Evolutionary conservation across 2,797 vertebrate species (phyloP).

Genomic region (Peromyscus attwateri): DNA sequence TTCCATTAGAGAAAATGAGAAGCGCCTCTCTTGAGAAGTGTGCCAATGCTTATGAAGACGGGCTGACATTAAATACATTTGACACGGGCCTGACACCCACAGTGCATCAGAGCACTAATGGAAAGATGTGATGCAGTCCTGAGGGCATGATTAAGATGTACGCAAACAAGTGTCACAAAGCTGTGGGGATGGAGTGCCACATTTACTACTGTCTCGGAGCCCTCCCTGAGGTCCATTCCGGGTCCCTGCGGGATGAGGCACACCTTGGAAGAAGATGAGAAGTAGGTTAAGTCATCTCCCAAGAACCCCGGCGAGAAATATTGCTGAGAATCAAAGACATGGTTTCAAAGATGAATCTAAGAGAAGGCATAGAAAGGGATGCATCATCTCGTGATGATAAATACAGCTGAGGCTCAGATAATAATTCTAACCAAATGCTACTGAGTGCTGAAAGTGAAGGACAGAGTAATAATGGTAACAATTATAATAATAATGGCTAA

Average conservation of each 20-base stretch:
- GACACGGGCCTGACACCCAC: slow-evolving; percentile 20
- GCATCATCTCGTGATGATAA: neutral
- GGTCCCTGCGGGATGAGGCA: neutral
- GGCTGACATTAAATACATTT: slow-evolving; percentile 51
- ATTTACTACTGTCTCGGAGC: neutral
- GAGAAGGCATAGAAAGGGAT: slow-evolving; percentile 30
- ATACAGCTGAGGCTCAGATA: neutral
- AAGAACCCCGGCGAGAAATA: slow-evolving; percentile 49
- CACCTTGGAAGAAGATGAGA: slow-evolving; percentile 48
- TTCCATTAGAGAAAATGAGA: slow-evolving; percentile 23
- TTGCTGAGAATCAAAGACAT: slow-evolving; percentile 17
- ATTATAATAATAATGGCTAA: neutral
- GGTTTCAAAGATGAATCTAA: neutral
- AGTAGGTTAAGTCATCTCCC: slow-evolving; percentile 23
- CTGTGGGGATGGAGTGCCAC: neutral
- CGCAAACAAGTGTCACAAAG: neutral
- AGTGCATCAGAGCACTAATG: neutral
- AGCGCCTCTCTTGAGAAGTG: slow-evolving; percentile 31
- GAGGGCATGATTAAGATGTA: slow-evolving; percentile 51
- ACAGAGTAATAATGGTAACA: neutral
- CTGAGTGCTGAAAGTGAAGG: neutral
- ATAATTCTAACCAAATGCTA: neutral
- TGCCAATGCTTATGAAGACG: slow-evolving; percentile 33
- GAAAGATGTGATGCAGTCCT: neutral
- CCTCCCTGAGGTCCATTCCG: neutral